Base-by-base conservation (phyloP, 2,797 vertebrate genomes). In the Darevskia nairensis region DNA sequence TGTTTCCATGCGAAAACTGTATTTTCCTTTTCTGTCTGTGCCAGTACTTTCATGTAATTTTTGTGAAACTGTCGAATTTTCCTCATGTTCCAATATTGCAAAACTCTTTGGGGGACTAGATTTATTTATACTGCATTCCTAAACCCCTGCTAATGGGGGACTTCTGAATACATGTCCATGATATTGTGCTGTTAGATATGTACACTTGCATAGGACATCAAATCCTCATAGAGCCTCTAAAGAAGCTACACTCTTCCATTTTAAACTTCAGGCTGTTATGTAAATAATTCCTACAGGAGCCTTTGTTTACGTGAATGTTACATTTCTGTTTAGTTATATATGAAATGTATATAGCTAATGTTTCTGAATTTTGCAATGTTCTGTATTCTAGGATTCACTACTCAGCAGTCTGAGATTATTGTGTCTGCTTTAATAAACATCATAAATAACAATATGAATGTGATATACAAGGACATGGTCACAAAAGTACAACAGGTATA, bases 401-500 rank as follows among this genome's bases (percentile, higher is more conserved):
- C 97, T 50, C 96, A 96, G 71, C 98, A 99, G 92, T 98, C 99
- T 3, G 99, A 99, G 93, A 96, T 97, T 82, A 92, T 99, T 78
- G 98, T 99, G 0, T 96, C 97, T 86, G 94, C 98, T 0, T 93
- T 99, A 92, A 92, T 98, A 94, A 98, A 96, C 96, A 98, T 97
- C 93, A 97, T 97, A 8, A 97, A 97, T 88, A 96, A 96, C 84
- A 99, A 98, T 95, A 97, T 98, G 98, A 97, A 98, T 5, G 72
- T 98, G 39, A 92, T 98, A 94, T 98, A 98, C 85, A 94, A 95
- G 76, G 98, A 99, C 93, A 99, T 99, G 98, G 98, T 99, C 66
- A 99, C 98, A 93, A 99, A 99, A 96, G 96, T 97, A 84, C 98
- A 99, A 92, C 99, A 99, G 98, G 99, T 99, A 59, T 71, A 66